A percentile compares a stretch with the other conserved stretches of the same genome.
phyloP scores from a whole-genome alignment of 35 echinoderm and acorn worm genomes.

The Heliocidaris erythrogramma region DNA sequence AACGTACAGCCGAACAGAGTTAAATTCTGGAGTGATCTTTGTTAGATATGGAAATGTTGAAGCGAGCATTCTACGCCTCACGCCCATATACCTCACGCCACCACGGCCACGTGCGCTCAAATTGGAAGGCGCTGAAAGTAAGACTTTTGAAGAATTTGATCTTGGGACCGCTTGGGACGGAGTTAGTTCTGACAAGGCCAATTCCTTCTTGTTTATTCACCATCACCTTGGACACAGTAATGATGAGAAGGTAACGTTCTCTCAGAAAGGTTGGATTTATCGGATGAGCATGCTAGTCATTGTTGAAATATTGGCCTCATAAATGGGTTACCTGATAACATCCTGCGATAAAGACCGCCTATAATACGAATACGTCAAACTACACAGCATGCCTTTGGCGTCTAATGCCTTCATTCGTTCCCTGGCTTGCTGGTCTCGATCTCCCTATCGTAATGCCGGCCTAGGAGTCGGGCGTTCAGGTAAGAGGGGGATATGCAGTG shows the following conservation, averaged over 20 bases:
- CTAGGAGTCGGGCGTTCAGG: background rate
- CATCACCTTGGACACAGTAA: background rate
- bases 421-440: background rate
- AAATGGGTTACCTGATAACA: background rate
- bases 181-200: background rate
- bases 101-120: background rate
- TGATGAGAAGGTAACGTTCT: background rate
- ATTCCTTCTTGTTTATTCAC: background rate
- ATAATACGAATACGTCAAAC: background rate
- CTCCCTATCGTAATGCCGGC: background rate
- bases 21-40: background rate
- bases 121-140: background rate
- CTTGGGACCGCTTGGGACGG: background rate
- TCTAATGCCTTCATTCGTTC: background rate
- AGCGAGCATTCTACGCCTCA: background rate
- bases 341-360: background rate
- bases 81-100: background rate
- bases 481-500: background rate
- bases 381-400: background rate
- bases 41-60: background rate
- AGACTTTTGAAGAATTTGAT: background rate
- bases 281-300: background rate
- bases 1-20: too few relatives aligned
- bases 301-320: background rate
- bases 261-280: background rate